Conservation (phyloP, 2,888 invertebrate species). For the Agrotis puta region DNA sequence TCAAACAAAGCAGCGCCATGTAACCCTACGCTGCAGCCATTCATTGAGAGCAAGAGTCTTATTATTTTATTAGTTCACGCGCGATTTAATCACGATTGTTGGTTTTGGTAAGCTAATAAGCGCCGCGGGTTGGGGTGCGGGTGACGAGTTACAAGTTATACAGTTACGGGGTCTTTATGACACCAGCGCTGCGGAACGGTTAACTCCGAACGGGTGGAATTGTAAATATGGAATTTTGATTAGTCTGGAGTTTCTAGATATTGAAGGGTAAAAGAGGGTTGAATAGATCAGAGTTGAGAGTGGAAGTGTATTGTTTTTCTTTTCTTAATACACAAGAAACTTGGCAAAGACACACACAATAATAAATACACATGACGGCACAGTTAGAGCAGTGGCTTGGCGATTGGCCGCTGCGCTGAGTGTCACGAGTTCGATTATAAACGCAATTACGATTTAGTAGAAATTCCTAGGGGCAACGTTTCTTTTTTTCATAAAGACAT, state of each 20-base stretch:
- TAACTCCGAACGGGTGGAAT: conserved; percentile 55
- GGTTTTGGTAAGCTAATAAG: conserved; percentile 90
- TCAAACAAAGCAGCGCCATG: conserved; percentile 68
- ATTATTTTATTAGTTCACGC: conserved; percentile 91
- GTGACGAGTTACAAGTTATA: conserved; percentile 49
- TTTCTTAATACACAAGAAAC: too few relatives aligned
- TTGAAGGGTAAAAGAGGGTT: background rate
- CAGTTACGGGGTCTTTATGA: conserved; percentile 42
- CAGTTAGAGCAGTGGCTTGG: too few relatives aligned
- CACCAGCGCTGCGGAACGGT: conserved; percentile 39
- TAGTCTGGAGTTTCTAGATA: conserved; percentile 10
- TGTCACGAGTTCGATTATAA: too few relatives aligned
- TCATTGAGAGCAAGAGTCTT: conserved; percentile 85
- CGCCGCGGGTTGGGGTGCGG: conserved; percentile 76
- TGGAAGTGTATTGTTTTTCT: too few relatives aligned
- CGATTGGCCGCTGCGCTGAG: too few relatives aligned
- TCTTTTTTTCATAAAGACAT: too few relatives aligned
- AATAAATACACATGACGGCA: too few relatives aligned
- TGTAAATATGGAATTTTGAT: conserved; percentile 51
- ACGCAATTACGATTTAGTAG: too few relatives aligned
- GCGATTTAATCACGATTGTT: conserved; percentile 91
- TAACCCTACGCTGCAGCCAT: conserved; percentile 72
- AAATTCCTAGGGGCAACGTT: too few relatives aligned
- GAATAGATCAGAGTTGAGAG: too few relatives aligned
- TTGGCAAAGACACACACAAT: too few relatives aligned